phyloP scores from a whole-genome alignment of 1,140 invertebrate genomes.

The Cephus cinctus region DNA sequence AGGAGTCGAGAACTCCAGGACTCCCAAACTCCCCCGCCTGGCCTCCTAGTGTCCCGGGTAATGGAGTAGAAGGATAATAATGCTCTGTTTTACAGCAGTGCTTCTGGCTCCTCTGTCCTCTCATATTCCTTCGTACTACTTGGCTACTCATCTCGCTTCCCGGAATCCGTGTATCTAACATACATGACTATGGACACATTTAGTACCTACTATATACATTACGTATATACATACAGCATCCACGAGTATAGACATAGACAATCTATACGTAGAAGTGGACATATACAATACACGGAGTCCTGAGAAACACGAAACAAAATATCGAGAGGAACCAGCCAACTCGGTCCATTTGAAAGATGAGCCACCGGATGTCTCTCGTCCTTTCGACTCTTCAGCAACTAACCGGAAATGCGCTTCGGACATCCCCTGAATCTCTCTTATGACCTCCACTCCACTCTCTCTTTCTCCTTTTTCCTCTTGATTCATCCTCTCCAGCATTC shows the following conservation, averaged over 20 bases:
- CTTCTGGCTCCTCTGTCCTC: no score
- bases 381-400: background rate
- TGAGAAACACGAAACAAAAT: background rate
- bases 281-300: no score
- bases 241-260: no score
- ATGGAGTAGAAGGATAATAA: conserved; percentile 45
- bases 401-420: no score
- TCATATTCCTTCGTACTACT: no score
- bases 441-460: background rate
- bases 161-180: no score
- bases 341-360: background rate
- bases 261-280: no score
- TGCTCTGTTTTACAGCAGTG: conserved; percentile 37
- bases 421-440: background rate
- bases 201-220: no score
- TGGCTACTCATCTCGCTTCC: no score
- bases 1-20: conserved; percentile 4
- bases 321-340: background rate
- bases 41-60: conserved; percentile 36
- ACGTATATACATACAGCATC: no score
- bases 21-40: conserved; percentile 20
- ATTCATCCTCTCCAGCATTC: background rate
- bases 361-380: background rate
- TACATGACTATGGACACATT: no score
- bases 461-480: background rate